Evolutionary conservation across 53 echinoderm and acorn worm species (phyloP).

Genomic region (Apostichopus leukothele): DNA sequence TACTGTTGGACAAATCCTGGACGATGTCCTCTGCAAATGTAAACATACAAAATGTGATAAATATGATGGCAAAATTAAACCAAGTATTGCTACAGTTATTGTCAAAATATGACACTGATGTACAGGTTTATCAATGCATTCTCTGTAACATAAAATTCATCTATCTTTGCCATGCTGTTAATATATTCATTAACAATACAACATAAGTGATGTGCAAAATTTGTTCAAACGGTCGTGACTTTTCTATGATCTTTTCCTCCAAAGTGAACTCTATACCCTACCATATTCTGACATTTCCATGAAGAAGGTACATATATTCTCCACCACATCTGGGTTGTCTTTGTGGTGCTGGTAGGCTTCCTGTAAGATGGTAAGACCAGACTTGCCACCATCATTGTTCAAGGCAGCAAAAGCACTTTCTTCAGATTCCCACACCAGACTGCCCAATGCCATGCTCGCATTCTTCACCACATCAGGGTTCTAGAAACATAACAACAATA

Average conservation of each 20-base stretch:
- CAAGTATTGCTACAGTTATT: no score
- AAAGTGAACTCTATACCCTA: slow-evolving; percentile 41
- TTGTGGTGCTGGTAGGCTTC: slow-evolving; percentile 80
- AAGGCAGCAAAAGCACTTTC: slow-evolving; percentile 85
- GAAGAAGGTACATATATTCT: slow-evolving; percentile 87
- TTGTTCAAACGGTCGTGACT: not conserved
- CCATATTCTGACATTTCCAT: slow-evolving; percentile 92
- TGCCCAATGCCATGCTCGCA: slow-evolving; percentile 95
- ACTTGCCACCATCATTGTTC: slow-evolving; percentile 68
- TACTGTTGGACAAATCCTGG: slow-evolving; percentile 48
- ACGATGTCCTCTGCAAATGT: slow-evolving; percentile 52
- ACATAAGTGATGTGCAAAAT: no score
- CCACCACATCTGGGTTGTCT: slow-evolving; percentile 93
- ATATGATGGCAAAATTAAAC: no score
- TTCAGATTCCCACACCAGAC: slow-evolving; percentile 86
- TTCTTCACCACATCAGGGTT: slow-evolving; percentile 96
- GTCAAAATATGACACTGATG: no score
- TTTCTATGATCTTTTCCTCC: not conserved
- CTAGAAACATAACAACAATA: slow-evolving; percentile 44
- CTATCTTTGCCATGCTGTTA: no score
- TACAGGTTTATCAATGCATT: no score
- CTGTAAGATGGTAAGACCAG: slow-evolving; percentile 61
- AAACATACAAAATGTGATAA: no score
- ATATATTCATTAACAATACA: no score
- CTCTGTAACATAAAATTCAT: no score